phyloP scores from a whole-genome alignment of 2,113 vertebrate species.

The Sciurus niger region DNA sequence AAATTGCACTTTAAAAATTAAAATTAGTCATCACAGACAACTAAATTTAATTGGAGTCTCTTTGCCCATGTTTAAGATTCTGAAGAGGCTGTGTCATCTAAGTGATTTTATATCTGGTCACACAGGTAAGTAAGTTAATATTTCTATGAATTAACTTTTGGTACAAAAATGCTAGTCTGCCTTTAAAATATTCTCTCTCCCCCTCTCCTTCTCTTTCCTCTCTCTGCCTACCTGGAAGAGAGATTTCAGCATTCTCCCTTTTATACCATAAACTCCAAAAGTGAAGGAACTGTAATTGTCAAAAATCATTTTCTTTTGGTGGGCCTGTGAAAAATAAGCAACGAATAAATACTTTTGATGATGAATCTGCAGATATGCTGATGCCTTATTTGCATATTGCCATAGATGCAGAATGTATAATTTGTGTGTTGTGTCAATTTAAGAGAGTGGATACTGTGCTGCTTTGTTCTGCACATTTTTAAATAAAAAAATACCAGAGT shows the following conservation, averaged over 20 bases:
- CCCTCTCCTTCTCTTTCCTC: not conserved
- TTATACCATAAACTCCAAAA: not conserved
- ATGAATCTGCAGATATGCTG: slow-evolving; percentile 40
- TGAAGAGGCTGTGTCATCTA: not conserved
- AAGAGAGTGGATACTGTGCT: slow-evolving; percentile 13
- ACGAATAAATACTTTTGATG: slow-evolving; percentile 58
- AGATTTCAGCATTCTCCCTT: not conserved
- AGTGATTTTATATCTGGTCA: not conserved
- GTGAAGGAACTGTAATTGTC: not conserved
- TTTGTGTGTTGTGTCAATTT: slow-evolving; percentile 37
- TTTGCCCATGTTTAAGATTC: not conserved
- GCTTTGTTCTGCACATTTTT: slow-evolving; percentile 61
- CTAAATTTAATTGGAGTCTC: not conserved
- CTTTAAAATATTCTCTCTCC: not conserved
- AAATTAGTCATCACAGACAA: not conserved
- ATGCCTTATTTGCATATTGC: slow-evolving; percentile 30
- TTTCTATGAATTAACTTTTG: not conserved
- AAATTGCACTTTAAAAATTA: not conserved
- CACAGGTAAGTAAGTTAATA: not conserved
- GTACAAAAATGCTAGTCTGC: not conserved
- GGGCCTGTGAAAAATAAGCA: not conserved
- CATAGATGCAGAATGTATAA: slow-evolving; percentile 55
- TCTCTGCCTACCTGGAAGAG: not conserved
- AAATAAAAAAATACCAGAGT: slow-evolving; percentile 59
- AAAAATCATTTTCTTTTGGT: slow-evolving; percentile 46